These are phyloP conservation scores for Phocides pigmalion DNA, from an alignment of 1,140 invertebrate genomes.

Conservation along the genomic window DNA sequence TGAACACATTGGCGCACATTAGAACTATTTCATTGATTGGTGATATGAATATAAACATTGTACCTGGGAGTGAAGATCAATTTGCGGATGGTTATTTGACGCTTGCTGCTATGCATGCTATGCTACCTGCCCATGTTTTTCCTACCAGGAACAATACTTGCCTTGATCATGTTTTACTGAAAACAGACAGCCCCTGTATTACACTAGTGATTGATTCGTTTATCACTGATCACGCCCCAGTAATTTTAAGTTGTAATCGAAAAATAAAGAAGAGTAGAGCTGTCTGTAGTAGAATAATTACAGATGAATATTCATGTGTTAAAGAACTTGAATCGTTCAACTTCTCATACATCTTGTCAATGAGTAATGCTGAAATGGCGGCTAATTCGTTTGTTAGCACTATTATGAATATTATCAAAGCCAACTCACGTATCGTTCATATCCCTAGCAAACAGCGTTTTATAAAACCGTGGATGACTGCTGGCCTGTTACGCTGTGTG, in stretches of 20 bases:
- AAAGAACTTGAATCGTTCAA: neutral
- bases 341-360: neutral
- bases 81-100: neutral
- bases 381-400: neutral
- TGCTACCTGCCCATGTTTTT: neutral
- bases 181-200: neutral
- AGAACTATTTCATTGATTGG: neutral
- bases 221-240: slow-evolving; percentile 19
- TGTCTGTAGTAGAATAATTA: neutral
- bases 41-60: neutral
- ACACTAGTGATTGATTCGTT: slow-evolving; percentile 13
- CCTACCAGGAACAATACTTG: neutral
- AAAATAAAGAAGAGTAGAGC: neutral
- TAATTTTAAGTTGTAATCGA: slow-evolving; percentile 6
- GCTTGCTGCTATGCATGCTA: neutral
- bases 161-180: neutral
- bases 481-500: neutral
- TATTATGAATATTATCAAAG: neutral
- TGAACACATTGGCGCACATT: neutral
- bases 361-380: neutral
- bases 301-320: neutral
- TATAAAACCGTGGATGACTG: neutral
- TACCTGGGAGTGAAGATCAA: neutral
- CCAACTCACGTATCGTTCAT: neutral
- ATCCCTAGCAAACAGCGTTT: neutral